These are phyloP conservation scores for Uloborus diversus DNA, from an alignment of 1,140 invertebrate species.

Conservation along the genomic window DNA sequence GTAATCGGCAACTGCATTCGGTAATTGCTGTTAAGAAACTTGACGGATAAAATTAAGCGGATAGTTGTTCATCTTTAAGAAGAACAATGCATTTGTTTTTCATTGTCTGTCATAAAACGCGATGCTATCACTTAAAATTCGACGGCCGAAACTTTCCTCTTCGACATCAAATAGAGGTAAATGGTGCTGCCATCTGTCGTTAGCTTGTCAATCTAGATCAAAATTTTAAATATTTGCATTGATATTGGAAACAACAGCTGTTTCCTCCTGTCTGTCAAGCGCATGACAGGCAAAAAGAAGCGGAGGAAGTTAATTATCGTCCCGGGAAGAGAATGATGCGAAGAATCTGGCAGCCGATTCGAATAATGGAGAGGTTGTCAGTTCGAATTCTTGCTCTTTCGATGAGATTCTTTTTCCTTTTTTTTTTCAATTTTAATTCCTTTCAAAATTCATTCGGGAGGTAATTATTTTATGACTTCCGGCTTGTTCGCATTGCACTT, in stretches of 20 bases:
- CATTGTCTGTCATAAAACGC: too few relatives aligned
- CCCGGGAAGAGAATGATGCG: constrained; percentile 35
- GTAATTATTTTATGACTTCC: too few relatives aligned
- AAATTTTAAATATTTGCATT: constrained; percentile 42
- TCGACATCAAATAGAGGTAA: too few relatives aligned
- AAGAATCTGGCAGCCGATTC: constrained; percentile 19
- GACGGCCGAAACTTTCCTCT: too few relatives aligned
- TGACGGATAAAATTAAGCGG: too few relatives aligned
- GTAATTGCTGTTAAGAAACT: too few relatives aligned
- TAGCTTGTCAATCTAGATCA: background rate
- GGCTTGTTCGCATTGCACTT: too few relatives aligned
- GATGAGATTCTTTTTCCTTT: background rate
- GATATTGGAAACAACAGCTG: constrained; percentile 39
- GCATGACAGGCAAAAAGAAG: constrained; percentile 31
- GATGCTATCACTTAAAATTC: too few relatives aligned
- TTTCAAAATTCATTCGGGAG: background rate
- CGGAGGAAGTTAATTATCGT: constrained; percentile 44
- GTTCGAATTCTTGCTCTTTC: constrained; percentile 8
- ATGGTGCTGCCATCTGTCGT: constrained; percentile 37
- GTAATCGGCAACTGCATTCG: too few relatives aligned
- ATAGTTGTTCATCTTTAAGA: too few relatives aligned
- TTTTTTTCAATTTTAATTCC: background rate
- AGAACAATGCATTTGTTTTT: too few relatives aligned
- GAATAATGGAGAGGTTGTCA: background rate
- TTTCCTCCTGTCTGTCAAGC: constrained; percentile 31